Conservation (phyloP, 2,113 vertebrate species). For the Brachyhypopomus gauderio region DNA sequence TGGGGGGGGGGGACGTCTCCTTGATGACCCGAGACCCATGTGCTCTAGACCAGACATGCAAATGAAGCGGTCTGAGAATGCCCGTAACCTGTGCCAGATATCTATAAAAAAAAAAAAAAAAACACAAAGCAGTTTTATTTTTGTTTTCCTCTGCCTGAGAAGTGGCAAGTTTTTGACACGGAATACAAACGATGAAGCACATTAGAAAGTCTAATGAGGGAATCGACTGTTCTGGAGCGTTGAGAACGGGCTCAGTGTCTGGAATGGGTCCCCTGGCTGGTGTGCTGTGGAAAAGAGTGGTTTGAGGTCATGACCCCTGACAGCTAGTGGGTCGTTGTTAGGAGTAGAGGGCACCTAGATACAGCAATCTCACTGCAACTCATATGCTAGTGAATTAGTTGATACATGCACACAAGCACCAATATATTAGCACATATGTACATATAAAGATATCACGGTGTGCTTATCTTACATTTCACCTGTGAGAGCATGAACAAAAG, state of each 20-base stretch:
- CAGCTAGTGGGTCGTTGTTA: constrained; percentile 3
- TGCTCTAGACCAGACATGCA: constrained; percentile 26
- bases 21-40: constrained; percentile 2
- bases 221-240: constrained; percentile 44
- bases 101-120: not conserved
- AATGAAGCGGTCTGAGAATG: constrained; percentile 1
- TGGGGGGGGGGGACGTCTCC: not conserved
- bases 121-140: not conserved
- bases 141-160: not conserved
- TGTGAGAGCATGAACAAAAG: not conserved
- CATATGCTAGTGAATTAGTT: not conserved
- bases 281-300: not conserved
- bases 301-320: constrained; percentile 13
- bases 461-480: constrained; percentile 26
- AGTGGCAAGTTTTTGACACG: not conserved
- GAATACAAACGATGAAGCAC: constrained; percentile 16
- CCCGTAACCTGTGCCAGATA: constrained; percentile 10
- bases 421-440: constrained; percentile 2
- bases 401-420: constrained; percentile 10
- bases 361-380: constrained; percentile 7
- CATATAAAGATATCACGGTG: not conserved
- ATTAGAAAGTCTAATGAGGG: constrained; percentile 57
- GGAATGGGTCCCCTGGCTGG: not conserved
- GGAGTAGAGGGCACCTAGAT: not conserved
- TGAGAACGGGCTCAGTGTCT: constrained; percentile 2